Base-by-base conservation (phyloP, 2,797 vertebrate genomes). In the Salarias fasciatus region DNA sequence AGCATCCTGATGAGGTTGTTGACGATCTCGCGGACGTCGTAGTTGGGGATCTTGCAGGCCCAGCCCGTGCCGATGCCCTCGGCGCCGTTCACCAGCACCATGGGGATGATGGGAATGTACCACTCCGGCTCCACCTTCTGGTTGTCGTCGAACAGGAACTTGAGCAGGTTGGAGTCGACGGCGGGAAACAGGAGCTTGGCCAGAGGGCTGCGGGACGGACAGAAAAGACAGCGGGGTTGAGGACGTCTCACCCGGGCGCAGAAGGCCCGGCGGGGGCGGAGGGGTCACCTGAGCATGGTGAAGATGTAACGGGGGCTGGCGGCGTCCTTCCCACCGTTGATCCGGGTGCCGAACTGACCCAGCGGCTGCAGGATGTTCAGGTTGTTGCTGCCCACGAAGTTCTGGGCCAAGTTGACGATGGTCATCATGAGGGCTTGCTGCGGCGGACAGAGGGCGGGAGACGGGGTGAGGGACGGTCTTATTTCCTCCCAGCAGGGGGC, bases 221-320 rank as follows among this genome's bases (percentile, higher is more conserved):
- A n/a, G n/a, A n/a, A n/a, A n/a, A n/a, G n/a, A n/a, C n/a, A n/a
- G n/a, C n/a, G n/a, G n/a, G n/a, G n/a, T n/a, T n/a, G n/a, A n/a
- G n/a, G n/a, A n/a, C n/a, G n/a, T n/a, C n/a, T n/a, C n/a, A n/a
- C n/a, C n/a, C n/a, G n/a, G n/a, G n/a, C n/a, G n/a, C n/a, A n/a
- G n/a, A n/a, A n/a, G n/a, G n/a, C n/a, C n/a, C n/a, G n/a, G n/a
- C 24, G 18, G 2, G 18, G 18, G 18, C n/a, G 18, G 2, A 18
- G 24, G 24, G 70, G 89, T 80, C 44, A 99, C 98, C 97, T 99
- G 71, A 99, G 97, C 97, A 98, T 98, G 58, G 97, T 99, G 79
- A 99, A 99, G 90, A 99, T 99, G 87, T 99, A 99, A 95, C 97
- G 94, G 91, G 98, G 96, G 76, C 98, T 99, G 84, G 97, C 98